Conservation (phyloP, 2,113 vertebrate genomes). For the Aepyceros melampus region DNA sequence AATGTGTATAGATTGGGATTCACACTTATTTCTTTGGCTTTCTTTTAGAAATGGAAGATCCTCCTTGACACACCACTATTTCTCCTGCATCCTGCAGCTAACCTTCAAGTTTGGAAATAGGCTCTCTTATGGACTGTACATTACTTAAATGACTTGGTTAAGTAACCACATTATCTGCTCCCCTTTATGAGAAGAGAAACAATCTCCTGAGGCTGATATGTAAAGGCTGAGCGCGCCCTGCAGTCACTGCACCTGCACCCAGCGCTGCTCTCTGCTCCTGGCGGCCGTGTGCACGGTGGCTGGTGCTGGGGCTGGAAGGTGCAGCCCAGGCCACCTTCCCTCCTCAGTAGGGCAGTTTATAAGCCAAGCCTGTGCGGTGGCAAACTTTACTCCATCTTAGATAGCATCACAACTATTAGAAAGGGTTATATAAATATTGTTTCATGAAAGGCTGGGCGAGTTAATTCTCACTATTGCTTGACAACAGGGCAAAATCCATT, state of each 20-base stretch:
- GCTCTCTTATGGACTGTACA: not conserved
- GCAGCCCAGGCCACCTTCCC: not conserved
- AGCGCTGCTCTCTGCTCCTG: not conserved
- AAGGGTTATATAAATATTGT: not conserved
- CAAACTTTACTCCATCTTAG: not conserved
- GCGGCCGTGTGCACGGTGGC: not conserved
- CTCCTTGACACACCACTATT: not conserved
- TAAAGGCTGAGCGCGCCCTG: not conserved
- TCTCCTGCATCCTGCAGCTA: not conserved
- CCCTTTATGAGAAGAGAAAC: not conserved
- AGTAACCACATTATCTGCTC: not conserved
- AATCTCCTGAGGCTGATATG: not conserved
- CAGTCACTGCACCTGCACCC: not conserved
- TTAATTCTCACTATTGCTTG: not conserved
- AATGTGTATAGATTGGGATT: not conserved
- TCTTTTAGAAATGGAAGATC: not conserved
- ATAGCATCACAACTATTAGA: not conserved
- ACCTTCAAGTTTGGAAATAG: not conserved
- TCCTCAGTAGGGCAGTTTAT: not conserved
- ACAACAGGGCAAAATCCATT: not conserved
- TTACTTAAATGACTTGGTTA: not conserved
- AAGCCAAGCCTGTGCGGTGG: not conserved
- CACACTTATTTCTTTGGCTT: not conserved
- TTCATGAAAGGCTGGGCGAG: not conserved
- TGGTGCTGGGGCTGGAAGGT: rapidly evolving